A percentile compares a stretch with the other conserved stretches of the same genome.
Evolutionary conservation across 2,888 invertebrate genomes (phyloP).

Genomic region (Bellardia pandia): DNA sequence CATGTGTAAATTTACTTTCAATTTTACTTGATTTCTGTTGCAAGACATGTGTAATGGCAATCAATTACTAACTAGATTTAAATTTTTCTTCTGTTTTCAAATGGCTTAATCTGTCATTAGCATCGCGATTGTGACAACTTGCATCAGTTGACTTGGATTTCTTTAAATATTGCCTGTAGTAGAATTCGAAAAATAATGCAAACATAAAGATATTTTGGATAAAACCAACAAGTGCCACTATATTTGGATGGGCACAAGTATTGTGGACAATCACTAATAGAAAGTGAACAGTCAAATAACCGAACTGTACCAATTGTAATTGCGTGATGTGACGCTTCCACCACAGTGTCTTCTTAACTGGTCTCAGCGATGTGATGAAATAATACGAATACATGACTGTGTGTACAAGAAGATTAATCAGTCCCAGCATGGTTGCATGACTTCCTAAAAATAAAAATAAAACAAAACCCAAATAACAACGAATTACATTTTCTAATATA

Average conservation of each 20-base stretch:
- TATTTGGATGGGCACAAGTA: conserved; percentile 78
- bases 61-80: conserved; percentile 46
- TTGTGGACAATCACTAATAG: conserved; percentile 81
- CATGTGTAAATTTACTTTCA: too few species aligned
- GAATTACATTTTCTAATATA: neutral
- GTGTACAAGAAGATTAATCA: conserved; percentile 91
- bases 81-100: neutral
- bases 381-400: conserved; percentile 94
- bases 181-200: conserved; percentile 83
- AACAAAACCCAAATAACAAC: neutral
- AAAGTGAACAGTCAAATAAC: conserved; percentile 86
- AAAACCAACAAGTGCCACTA: conserved; percentile 78
- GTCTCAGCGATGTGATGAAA: conserved; percentile 89
- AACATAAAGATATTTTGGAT: conserved; percentile 83
- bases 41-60: neutral
- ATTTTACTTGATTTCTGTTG: neutral
- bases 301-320: conserved; percentile 91
- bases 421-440: conserved; percentile 88
- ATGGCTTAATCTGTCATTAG: neutral
- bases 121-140: too few species aligned
- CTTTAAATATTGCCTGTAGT: conserved; percentile 80
- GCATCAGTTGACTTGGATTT: conserved; percentile 39
- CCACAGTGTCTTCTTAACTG: conserved; percentile 89
- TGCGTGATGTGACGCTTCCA: conserved; percentile 95
- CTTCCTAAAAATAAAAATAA: conserved; percentile 85